A percentile compares a stretch with the other conserved stretches of the same genome.
These are phyloP conservation scores for Meteorus cinctellus DNA, from an alignment of 2,888 invertebrate genomes.

Conservation along the genomic window DNA sequence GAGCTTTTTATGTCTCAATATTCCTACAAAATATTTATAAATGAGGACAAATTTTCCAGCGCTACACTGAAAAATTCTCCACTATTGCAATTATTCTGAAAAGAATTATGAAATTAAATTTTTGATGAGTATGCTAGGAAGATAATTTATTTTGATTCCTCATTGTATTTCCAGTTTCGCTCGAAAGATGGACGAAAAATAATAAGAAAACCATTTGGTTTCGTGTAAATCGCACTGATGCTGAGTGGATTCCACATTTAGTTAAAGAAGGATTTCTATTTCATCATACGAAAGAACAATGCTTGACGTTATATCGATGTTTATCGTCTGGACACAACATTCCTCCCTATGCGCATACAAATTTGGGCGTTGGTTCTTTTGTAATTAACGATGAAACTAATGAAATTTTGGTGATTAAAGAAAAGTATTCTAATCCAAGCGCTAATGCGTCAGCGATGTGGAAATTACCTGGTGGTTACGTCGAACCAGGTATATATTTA, in stretches of 20 bases:
- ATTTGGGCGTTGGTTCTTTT: constrained; percentile 89
- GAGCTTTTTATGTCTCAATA: too few species aligned
- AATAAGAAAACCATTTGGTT: constrained; percentile 87
- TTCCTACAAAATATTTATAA: too few species aligned
- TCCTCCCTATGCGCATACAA: constrained; percentile 87
- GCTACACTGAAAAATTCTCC: too few species aligned
- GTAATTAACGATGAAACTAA: constrained; percentile 83
- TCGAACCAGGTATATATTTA: constrained; percentile 81
- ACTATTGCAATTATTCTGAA: too few species aligned
- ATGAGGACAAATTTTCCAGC: too few species aligned
- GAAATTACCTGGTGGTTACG: constrained; percentile 95
- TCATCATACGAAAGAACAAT: constrained; percentile 88
- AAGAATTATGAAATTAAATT: too few species aligned
- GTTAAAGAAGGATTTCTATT: constrained; percentile 88
- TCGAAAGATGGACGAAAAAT: constrained; percentile 79
- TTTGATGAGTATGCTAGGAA: too few species aligned
- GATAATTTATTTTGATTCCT: too few species aligned
- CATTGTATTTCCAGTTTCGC: constrained; percentile 77
- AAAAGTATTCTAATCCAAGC: constrained; percentile 75
- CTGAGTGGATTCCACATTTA: constrained; percentile 85
- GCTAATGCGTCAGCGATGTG: constrained; percentile 73
- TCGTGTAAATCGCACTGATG: constrained; percentile 81
- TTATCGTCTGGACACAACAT: constrained; percentile 80
- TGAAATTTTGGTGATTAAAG: constrained; percentile 87
- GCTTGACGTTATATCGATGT: constrained; percentile 89